These are phyloP conservation scores for Rhadinocentrus ornatus DNA, from an alignment of 2,797 vertebrate species.

Conservation along the genomic window DNA sequence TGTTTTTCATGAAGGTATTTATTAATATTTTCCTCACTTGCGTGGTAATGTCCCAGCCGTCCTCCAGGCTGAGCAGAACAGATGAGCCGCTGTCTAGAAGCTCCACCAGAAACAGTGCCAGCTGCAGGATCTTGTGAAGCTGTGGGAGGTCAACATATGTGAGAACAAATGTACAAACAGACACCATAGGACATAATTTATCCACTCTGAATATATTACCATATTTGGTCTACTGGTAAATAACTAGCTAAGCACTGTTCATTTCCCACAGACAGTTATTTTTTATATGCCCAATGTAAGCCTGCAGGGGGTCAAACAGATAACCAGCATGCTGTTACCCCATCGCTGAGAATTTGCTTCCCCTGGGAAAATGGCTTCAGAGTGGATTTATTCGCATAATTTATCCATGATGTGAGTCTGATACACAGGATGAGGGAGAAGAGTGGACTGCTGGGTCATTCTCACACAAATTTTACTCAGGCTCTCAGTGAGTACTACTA, in stretches of 20 bases:
- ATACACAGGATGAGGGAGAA: slow-evolving; percentile 54
- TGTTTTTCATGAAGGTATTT: slow-evolving; percentile 22
- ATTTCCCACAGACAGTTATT: slow-evolving; percentile 67
- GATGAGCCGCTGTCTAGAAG: slow-evolving; percentile 96
- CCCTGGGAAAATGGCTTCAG: slow-evolving; percentile 66
- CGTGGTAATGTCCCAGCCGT: slow-evolving; percentile 97
- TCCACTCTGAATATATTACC: slow-evolving; percentile 45
- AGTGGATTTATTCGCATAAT: slow-evolving; percentile 49
- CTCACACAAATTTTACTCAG: slow-evolving; percentile 44
- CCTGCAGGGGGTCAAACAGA: slow-evolving; percentile 57
- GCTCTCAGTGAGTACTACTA: not conserved
- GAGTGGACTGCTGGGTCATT: slow-evolving; percentile 35
- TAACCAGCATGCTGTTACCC: slow-evolving; percentile 58
- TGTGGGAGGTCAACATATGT: slow-evolving; percentile 73
- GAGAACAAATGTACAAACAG: slow-evolving; percentile 42
- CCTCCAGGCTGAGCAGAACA: slow-evolving; percentile 95
- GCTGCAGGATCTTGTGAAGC: slow-evolving; percentile 95
- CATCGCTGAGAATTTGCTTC: slow-evolving; percentile 60
- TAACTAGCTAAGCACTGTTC: slow-evolving; percentile 30
- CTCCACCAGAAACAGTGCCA: slow-evolving; percentile 91
- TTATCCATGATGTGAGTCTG: slow-evolving; percentile 63
- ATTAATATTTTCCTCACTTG: slow-evolving; percentile 86
- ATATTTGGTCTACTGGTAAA: slow-evolving; percentile 49
- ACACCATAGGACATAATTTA: slow-evolving; percentile 39
- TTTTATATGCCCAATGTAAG: slow-evolving; percentile 50